Evolutionary conservation across 2,797 vertebrate genomes (phyloP).

Genomic region (Pelodytes ibericus): DNA sequence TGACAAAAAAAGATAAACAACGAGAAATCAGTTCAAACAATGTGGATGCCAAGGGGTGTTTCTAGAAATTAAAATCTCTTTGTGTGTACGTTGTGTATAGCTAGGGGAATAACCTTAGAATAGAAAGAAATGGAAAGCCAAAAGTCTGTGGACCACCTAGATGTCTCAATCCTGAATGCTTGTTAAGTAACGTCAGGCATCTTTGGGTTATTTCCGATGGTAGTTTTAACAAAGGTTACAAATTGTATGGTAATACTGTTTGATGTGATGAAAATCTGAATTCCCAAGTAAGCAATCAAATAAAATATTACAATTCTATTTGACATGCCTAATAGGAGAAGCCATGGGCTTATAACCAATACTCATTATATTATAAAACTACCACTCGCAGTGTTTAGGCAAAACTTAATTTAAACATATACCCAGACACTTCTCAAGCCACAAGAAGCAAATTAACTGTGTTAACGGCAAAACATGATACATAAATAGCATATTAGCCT

Average conservation of each 20-base stretch:
- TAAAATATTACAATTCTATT: constrained; percentile 4
- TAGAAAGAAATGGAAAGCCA: constrained; percentile 29
- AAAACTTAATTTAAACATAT: too few species aligned
- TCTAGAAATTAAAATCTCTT: constrained; percentile 54
- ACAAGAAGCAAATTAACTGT: too few species aligned
- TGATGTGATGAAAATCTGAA: not conserved
- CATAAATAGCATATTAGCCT: too few species aligned
- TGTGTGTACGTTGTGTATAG: constrained; percentile 35
- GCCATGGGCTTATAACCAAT: not conserved
- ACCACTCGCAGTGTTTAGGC: not conserved
- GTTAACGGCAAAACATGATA: too few species aligned
- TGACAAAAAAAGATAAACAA: constrained; percentile 67
- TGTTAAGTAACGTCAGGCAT: constrained; percentile 17
- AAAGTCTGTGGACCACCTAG: constrained; percentile 54
- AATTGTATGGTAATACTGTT: constrained; percentile 5
- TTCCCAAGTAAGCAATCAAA: constrained; percentile 3
- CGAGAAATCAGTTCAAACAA: constrained; percentile 72
- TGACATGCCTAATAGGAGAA: not conserved
- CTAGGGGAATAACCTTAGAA: constrained; percentile 34
- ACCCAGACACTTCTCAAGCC: not conserved
- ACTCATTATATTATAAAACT: not conserved
- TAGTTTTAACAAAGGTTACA: constrained; percentile 10
- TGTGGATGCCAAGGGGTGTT: constrained; percentile 59
- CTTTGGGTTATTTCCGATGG: constrained; percentile 9
- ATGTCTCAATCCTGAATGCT: constrained; percentile 26